Conservation (phyloP, 2,888 invertebrate genomes). For the Machimus rusticus region DNA sequence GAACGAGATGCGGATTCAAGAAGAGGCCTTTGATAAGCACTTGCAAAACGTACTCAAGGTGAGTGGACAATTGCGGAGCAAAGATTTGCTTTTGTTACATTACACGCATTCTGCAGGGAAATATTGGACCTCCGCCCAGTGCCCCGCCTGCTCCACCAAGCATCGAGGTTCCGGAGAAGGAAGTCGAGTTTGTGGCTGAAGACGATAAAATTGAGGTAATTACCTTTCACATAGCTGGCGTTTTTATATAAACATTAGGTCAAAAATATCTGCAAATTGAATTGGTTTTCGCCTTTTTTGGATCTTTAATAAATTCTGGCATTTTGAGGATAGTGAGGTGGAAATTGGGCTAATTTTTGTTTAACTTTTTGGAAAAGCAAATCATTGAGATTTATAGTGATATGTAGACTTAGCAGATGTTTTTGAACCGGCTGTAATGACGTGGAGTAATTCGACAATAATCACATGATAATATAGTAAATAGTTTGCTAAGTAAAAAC, state of each 20-base stretch:
- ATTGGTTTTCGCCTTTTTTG: conserved; percentile 5
- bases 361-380: background rate
- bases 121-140: conserved; percentile 9
- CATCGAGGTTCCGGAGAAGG: conserved; percentile 68
- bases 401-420: conserved; percentile 40
- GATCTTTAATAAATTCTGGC: background rate
- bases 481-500: background rate
- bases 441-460: conserved; percentile 40
- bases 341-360: background rate
- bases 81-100: background rate
- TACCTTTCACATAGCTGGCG: background rate
- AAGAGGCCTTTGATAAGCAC: conserved; percentile 79
- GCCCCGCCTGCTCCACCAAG: conserved; percentile 63
- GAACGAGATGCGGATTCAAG: conserved; percentile 76
- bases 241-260: conserved; percentile 11
- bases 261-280: conserved; percentile 32
- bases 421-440: conserved; percentile 45
- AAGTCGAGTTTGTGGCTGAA: conserved; percentile 72
- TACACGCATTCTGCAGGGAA: conserved; percentile 26
- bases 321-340: background rate
- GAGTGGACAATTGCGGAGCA: conserved; percentile 28
- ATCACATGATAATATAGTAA: background rate
- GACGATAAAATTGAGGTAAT: conserved; percentile 64
- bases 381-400: background rate
- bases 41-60: conserved; percentile 77